Evolutionary conservation across 1,140 invertebrate genomes (phyloP).

Genomic region (Drosophila asahinai): DNA sequence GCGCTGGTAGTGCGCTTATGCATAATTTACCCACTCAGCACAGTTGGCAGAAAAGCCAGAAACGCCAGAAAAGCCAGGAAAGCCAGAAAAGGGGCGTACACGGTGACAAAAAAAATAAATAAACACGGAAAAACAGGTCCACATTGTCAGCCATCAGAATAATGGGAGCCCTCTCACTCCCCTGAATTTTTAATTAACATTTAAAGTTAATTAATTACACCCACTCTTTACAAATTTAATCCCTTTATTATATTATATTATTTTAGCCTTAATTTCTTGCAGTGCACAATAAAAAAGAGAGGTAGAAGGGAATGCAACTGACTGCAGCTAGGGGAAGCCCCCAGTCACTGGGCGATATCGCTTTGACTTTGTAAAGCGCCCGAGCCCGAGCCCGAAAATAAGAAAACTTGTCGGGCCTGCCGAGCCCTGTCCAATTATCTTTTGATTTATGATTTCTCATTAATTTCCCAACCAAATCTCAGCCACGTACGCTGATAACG

Average conservation of each 20-base stretch:
- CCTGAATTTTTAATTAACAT: not conserved
- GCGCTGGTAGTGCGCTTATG: slow-evolving; percentile 80
- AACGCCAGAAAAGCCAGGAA: slow-evolving; percentile 46
- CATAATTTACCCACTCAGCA: slow-evolving; percentile 82
- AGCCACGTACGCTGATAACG: slow-evolving; percentile 41
- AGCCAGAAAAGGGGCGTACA: slow-evolving; percentile 41
- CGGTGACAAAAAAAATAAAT: slow-evolving; percentile 2
- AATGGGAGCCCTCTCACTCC: too few relatives aligned
- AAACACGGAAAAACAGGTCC: slow-evolving; percentile 3
- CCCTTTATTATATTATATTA: too few relatives aligned
- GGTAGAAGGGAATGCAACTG: slow-evolving; percentile 22
- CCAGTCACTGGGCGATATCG: slow-evolving; percentile 17
- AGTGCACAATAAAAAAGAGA: not conserved
- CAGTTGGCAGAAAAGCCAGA: slow-evolving; percentile 46
- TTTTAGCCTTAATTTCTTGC: not conserved
- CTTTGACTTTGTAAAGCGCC: slow-evolving; percentile 56
- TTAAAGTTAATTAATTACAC: not conserved
- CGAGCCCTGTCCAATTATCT: slow-evolving; percentile 50
- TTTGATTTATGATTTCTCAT: slow-evolving; percentile 63
- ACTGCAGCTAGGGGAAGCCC: slow-evolving; percentile 27
- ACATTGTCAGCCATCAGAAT: not conserved
- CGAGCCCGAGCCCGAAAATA: slow-evolving; percentile 16
- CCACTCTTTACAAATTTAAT: not conserved
- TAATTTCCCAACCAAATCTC: slow-evolving; percentile 46
- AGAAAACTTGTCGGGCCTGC: slow-evolving; percentile 12